A percentile compares a stretch with the other conserved stretches of the same genome.
Conservation (phyloP, 2,888 invertebrate genomes). For the Hirtodrosophila cameraria region DNA sequence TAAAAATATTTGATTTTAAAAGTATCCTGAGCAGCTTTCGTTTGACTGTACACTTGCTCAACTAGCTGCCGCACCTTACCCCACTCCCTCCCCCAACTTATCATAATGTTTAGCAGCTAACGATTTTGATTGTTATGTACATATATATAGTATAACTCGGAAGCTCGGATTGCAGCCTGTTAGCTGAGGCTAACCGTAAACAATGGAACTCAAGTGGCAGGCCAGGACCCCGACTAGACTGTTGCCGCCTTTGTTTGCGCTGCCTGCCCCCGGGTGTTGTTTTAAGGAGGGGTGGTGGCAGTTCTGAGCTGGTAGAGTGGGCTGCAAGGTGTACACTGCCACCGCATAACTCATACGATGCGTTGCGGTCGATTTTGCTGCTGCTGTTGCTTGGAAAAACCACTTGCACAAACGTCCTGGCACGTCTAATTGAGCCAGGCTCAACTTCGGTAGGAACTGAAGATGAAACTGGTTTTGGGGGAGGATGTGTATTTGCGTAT, state of each 20-base stretch:
- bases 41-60: slow-evolving; percentile 24
- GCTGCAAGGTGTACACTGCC: slow-evolving; percentile 8
- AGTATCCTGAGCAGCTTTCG: slow-evolving; percentile 37
- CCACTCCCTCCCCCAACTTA: slow-evolving; percentile 1
- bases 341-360: slow-evolving; percentile 70
- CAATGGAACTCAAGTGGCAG: slow-evolving; percentile 54
- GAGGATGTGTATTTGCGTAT: too few relatives aligned
- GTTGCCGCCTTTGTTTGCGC: slow-evolving; percentile 44
- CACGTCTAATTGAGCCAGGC: slow-evolving; percentile 61
- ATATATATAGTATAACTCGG: slow-evolving; percentile 43
- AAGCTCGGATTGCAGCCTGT: slow-evolving; percentile 61
- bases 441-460: too few relatives aligned
- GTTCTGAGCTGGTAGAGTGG: too few relatives aligned
- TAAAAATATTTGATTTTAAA: slow-evolving; percentile 72
- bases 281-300: neutral
- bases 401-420: slow-evolving; percentile 53
- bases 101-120: slow-evolving; percentile 54
- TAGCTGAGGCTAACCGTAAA: slow-evolving; percentile 46
- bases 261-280: slow-evolving; percentile 26
- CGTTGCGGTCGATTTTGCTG: slow-evolving; percentile 45
- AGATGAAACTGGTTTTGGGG: too few relatives aligned
- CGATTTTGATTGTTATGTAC: slow-evolving; percentile 72
- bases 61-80: slow-evolving; percentile 26
- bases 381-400: slow-evolving; percentile 50
- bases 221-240: slow-evolving; percentile 35